Evolutionary conservation across 2,888 invertebrate species (phyloP).

Genomic region (Tetranychus piercei): DNA sequence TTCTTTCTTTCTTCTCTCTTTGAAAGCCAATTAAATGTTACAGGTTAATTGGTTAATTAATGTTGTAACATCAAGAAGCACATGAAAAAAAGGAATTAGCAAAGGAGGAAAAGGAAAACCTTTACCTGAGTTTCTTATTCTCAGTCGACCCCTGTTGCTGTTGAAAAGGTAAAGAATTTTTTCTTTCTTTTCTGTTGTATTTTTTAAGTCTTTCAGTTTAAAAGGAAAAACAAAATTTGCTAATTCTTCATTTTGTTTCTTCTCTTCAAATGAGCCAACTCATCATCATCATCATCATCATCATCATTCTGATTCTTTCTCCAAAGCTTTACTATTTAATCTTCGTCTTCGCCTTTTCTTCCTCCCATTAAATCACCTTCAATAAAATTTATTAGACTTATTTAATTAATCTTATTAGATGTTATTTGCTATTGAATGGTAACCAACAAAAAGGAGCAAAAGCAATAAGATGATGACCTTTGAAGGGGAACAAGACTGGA

Average conservation of each 20-base stretch:
- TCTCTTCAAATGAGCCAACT: not conserved
- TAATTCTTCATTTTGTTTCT: not conserved
- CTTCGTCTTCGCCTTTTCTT: not conserved
- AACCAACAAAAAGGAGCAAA: not conserved
- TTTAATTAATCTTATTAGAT: not conserved
- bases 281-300: not conserved
- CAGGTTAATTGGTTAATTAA: not conserved
- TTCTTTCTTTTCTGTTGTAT: not conserved
- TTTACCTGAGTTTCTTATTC: too few relatives aligned
- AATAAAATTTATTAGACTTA: not conserved
- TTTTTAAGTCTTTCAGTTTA: not conserved
- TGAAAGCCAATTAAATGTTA: not conserved
- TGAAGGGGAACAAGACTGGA: not conserved
- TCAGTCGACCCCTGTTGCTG: too few relatives aligned
- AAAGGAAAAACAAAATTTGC: not conserved
- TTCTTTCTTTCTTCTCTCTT: not conserved
- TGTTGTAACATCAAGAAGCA: too few relatives aligned
- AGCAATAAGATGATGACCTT: not conserved
- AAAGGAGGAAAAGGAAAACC: not conserved
- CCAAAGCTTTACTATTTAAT: not conserved
- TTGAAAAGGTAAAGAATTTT: not conserved
- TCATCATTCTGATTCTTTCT: not conserved
- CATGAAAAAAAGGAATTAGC: not conserved
- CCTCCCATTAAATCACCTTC: slow-evolving; percentile 1
- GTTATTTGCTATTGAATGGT: not conserved